These are phyloP conservation scores for Ariolimax columbianus DNA, from an alignment of 2,888 invertebrate genomes.

Conservation along the genomic window DNA sequence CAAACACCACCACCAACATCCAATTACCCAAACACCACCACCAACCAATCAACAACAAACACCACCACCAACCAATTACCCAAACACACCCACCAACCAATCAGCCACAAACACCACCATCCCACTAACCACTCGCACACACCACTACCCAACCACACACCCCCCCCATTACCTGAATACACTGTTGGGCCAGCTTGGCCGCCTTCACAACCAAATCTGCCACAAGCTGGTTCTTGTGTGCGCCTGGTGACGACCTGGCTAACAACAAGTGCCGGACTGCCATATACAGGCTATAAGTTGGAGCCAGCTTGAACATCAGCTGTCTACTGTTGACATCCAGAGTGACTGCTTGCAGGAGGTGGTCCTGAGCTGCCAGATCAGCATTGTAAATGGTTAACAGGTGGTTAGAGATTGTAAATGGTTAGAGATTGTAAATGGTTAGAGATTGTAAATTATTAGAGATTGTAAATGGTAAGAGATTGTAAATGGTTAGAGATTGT, in stretches of 20 bases:
- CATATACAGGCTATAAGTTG: slow-evolving; percentile 96
- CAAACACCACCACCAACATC: no score
- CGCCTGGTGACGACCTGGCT: slow-evolving; percentile 94
- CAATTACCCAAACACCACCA: no score
- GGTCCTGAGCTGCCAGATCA: slow-evolving; percentile 85
- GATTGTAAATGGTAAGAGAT: no score
- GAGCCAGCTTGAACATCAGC: slow-evolving; percentile 93
- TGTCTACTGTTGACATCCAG: slow-evolving; percentile 84
- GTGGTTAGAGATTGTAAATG: no score
- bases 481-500: no score
- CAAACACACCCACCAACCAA: no score
- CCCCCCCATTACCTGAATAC: slow-evolving; percentile 85
- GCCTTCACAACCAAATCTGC: slow-evolving; percentile 94
- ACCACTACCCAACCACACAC: not conserved
- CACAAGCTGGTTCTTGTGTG: slow-evolving; percentile 90
- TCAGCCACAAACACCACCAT: not conserved
- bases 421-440: no score
- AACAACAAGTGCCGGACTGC: slow-evolving; percentile 96
- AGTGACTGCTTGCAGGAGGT: slow-evolving; percentile 92
- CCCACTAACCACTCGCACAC: not conserved
- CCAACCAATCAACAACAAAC: no score
- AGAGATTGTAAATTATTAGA: no score
- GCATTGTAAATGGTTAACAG: no score
- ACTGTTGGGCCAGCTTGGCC: slow-evolving; percentile 89
- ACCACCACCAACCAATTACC: no score